Conservation (phyloP, 2,888 invertebrate genomes). For the Perithous albicinctus region DNA sequence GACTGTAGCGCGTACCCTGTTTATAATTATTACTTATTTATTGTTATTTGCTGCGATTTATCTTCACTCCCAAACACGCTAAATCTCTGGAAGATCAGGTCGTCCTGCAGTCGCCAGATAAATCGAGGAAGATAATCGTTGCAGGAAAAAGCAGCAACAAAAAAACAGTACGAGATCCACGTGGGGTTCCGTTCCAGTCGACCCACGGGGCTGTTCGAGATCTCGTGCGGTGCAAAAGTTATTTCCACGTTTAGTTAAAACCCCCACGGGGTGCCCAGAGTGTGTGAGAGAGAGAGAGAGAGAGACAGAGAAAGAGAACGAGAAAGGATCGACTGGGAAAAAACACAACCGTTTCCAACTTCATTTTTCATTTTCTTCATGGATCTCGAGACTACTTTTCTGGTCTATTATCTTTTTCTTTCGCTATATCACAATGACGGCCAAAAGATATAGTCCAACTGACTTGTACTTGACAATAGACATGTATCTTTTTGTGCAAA, state of each 20-base stretch:
- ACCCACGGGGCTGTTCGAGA: slow-evolving; percentile 4
- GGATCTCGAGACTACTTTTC: too few species aligned
- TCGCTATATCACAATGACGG: too few species aligned
- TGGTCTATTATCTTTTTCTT: too few species aligned
- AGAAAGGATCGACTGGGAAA: slow-evolving; percentile 30
- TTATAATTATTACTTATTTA: slow-evolving; percentile 31
- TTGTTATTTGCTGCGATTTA: slow-evolving; percentile 19
- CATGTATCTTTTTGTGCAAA: too few species aligned
- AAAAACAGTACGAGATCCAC: neutral
- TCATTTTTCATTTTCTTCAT: slow-evolving; percentile 53
- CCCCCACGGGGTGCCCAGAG: neutral
- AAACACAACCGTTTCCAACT: slow-evolving; percentile 48
- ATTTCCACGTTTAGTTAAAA: slow-evolving; percentile 40
- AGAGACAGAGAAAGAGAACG: neutral
- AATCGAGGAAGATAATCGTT: neutral
- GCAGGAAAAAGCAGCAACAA: neutral
- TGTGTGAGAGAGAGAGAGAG: too few species aligned
- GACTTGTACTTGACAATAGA: too few species aligned
- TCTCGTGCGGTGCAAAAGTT: slow-evolving; percentile 22
- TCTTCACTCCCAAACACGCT: neutral
- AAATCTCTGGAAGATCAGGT: neutral
- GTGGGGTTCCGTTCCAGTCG: neutral
- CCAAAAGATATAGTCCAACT: too few species aligned
- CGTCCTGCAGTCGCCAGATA: neutral
- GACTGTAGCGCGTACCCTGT: neutral